These are phyloP conservation scores for Nezara viridula DNA, from an alignment of 2,888 invertebrate species.

Conservation along the genomic window DNA sequence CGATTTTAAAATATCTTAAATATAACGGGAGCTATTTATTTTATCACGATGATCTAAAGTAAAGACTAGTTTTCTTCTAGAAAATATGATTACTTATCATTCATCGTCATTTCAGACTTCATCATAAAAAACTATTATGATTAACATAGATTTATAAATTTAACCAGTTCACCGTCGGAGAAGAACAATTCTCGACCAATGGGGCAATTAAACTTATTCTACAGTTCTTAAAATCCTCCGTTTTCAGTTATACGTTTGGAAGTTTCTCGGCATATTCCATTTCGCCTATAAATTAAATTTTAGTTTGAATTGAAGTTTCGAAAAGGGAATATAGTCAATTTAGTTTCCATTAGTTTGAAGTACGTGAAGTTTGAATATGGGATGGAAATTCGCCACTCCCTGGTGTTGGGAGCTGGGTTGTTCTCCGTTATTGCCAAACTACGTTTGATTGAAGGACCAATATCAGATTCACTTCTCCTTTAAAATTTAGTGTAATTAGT, in stretches of 20 bases:
- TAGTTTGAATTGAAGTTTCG: not conserved
- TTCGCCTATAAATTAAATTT: constrained; percentile 1
- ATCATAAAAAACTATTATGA: no score
- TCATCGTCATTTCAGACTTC: no score
- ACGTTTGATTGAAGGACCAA: not conserved
- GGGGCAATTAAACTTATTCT: not conserved
- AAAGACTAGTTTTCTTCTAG: no score
- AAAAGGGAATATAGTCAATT: constrained; percentile 23
- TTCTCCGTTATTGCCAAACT: not conserved
- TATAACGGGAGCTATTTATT: no score
- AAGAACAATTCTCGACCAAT: not conserved
- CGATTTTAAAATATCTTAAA: no score
- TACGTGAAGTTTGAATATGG: not conserved
- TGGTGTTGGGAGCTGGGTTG: not conserved
- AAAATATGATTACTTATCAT: no score
- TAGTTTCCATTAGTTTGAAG: not conserved
- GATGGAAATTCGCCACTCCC: not conserved
- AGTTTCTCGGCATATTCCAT: not conserved
- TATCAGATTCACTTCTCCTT: not conserved
- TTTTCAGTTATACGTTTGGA: not conserved
- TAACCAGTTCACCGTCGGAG: not conserved
- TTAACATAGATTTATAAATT: no score
- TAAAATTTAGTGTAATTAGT: not conserved
- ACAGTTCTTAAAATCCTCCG: not conserved
- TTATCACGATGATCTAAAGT: no score